A percentile compares a stretch with the other conserved stretches of the same genome.
phyloP scores from a whole-genome alignment of 1,140 invertebrate species.

The Caerostris extrusa region DNA sequence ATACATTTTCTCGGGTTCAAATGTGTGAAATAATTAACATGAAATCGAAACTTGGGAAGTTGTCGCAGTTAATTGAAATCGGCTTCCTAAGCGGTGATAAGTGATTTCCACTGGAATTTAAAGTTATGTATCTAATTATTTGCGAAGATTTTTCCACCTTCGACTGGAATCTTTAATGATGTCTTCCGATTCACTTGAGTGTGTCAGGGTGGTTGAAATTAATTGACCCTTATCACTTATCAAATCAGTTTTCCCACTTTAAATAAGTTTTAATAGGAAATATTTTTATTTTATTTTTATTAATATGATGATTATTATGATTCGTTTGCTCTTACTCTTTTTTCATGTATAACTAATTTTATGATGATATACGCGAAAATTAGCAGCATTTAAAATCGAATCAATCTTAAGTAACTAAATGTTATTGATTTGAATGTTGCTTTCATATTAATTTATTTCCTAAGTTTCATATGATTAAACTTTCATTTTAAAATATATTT shows the following conservation, averaged over 20 bases:
- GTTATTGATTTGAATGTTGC: no score
- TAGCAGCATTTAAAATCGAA: no score
- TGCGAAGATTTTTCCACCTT: background rate
- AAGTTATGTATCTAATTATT: slow-evolving; percentile 2
- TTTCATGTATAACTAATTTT: no score
- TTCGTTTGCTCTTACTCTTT: no score
- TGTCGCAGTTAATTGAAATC: slow-evolving; percentile 16
- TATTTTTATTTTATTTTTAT: no score
- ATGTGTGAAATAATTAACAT: background rate
- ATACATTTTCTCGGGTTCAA: background rate
- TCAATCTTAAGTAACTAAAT: no score
- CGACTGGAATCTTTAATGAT: background rate
- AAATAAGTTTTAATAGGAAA: background rate
- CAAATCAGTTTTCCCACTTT: background rate
- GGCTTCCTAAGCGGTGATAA: background rate
- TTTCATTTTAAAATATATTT: no score
- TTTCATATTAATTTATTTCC: no score
- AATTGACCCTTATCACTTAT: background rate
- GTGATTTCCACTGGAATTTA: slow-evolving; percentile 13
- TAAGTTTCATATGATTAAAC: no score
- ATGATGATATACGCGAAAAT: no score
- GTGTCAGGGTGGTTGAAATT: background rate
- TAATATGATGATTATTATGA: no score
- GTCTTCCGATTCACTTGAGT: background rate
- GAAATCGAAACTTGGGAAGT: background rate